phyloP scores from a whole-genome alignment of 2,113 vertebrate species.

The Hylia prasina region DNA sequence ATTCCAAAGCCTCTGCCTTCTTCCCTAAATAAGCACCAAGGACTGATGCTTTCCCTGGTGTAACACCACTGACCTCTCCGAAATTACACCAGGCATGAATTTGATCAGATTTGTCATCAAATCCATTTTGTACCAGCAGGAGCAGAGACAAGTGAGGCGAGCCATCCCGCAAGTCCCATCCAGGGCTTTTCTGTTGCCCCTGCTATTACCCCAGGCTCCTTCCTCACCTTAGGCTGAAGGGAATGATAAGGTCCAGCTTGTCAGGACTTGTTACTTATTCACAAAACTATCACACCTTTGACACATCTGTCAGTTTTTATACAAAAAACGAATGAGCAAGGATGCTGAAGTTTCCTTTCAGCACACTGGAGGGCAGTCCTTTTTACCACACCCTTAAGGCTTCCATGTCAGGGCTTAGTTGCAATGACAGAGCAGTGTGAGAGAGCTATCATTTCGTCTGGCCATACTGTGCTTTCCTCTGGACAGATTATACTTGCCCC shows the following conservation, averaged over 20 bases:
- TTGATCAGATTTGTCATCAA: conserved; percentile 53
- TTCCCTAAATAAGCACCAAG: conserved; percentile 33
- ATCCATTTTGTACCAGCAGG: conserved; percentile 46
- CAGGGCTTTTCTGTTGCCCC: conserved; percentile 50
- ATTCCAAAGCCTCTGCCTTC: neutral
- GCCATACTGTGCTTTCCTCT: neutral
- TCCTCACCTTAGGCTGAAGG: conserved; percentile 71
- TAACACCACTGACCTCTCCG: conserved; percentile 36
- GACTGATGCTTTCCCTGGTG: neutral
- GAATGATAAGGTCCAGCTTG: conserved; percentile 75
- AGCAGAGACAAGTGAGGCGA: neutral
- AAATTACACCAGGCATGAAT: conserved; percentile 47
- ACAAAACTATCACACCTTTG: conserved; percentile 72
- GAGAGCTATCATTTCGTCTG: conserved; percentile 36
- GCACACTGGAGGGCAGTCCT: conserved; percentile 62
- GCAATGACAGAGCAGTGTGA: conserved; percentile 48
- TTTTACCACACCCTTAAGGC: conserved; percentile 64
- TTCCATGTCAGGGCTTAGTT: conserved; percentile 50
- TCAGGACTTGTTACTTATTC: conserved; percentile 76
- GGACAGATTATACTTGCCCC: conserved; percentile 39
- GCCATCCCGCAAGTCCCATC: conserved; percentile 38
- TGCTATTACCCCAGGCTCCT: conserved; percentile 47
- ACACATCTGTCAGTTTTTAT: conserved; percentile 80
- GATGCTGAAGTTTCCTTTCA: conserved; percentile 64
- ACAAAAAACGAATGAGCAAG: conserved; percentile 69